A percentile compares a stretch with the other conserved stretches of the same genome.
Conservation (phyloP, 2,797 vertebrate species). For the Gallinago nigripennis region DNA sequence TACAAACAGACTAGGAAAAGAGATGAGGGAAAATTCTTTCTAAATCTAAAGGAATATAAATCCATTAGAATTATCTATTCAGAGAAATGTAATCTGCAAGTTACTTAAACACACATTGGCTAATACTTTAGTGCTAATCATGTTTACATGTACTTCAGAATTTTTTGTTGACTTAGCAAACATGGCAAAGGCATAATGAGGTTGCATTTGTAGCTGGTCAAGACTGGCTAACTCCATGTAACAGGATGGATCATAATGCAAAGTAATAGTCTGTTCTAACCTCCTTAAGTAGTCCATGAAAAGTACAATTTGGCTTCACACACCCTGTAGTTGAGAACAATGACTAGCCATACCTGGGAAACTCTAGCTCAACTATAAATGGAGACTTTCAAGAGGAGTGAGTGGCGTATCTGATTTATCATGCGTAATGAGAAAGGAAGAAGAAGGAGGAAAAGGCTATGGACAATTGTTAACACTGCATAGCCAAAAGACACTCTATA, state of each 20-base stretch:
- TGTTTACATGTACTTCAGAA: constrained; percentile 7
- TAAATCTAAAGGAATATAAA: background rate
- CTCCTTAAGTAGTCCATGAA: background rate
- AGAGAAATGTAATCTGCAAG: background rate
- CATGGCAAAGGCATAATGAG: background rate
- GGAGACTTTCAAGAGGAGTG: background rate
- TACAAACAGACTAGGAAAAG: background rate
- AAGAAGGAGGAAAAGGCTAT: background rate
- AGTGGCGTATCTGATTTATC: background rate
- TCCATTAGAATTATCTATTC: background rate
- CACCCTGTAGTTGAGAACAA: background rate
- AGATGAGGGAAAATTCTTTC: background rate
- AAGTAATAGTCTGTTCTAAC: background rate
- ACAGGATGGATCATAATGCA: background rate
- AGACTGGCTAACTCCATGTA: background rate
- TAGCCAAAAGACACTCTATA: background rate
- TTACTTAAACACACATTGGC: background rate
- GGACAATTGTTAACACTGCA: background rate
- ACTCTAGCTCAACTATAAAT: background rate
- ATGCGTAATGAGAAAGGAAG: background rate
- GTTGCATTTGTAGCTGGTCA: background rate
- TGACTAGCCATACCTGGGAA: background rate
- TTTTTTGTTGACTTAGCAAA: background rate
- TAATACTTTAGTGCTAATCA: background rate
- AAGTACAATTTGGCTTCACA: background rate